Percentiles rank a stretch among this genome's conserved stretches.
phyloP scores from a whole-genome alignment of 2,113 vertebrate genomes.

The Okapia johnstoni region DNA sequence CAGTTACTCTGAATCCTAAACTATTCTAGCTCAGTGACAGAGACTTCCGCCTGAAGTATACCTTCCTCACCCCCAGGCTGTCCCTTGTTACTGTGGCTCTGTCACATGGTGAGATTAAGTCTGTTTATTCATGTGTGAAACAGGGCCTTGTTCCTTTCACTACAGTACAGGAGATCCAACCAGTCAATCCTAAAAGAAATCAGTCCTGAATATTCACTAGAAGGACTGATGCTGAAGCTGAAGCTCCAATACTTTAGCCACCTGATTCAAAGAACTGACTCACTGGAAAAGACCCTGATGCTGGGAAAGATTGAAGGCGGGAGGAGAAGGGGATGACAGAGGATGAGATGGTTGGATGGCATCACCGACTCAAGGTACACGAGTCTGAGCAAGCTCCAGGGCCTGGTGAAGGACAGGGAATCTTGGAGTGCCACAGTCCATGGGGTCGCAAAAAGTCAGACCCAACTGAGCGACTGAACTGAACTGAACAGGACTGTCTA shows the following conservation, averaged over 20 bases:
- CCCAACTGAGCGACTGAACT: neutral
- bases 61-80: neutral
- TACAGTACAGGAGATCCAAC: slow-evolving; percentile 45
- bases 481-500: slow-evolving; percentile 37
- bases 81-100: neutral
- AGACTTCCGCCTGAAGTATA: neutral
- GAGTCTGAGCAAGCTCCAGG: neutral
- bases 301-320: neutral
- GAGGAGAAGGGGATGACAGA: neutral
- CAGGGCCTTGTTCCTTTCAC: slow-evolving; percentile 83
- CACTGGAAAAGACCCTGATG: neutral
- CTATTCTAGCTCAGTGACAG: neutral
- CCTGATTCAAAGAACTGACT: neutral
- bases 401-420: neutral
- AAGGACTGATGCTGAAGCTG: neutral
- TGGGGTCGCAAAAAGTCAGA: neutral
- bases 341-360: neutral
- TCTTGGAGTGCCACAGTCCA: neutral
- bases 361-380: neutral
- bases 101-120: slow-evolving; percentile 82
- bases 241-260: neutral
- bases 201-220: neutral
- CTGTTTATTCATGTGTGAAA: slow-evolving; percentile 85
- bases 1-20: neutral
- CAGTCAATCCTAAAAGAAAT: neutral